These are phyloP conservation scores for Amphiprion percula DNA, from an alignment of 2,113 vertebrate species.

Conservation along the genomic window DNA sequence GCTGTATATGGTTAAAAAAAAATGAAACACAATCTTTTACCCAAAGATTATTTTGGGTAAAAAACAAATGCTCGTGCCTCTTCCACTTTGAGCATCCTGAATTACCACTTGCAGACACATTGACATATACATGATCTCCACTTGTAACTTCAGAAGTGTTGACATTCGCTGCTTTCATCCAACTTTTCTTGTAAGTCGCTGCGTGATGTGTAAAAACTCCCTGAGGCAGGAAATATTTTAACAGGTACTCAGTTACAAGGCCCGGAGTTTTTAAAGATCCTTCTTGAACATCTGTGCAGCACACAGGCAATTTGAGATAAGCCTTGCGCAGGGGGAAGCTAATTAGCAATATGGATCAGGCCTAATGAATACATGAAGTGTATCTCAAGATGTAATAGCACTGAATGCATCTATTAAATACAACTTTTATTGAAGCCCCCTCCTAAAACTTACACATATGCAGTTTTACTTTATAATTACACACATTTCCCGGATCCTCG, in stretches of 20 bases:
- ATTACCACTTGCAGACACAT: conserved; percentile 31
- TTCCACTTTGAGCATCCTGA: conserved; percentile 22
- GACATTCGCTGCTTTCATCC: conserved; percentile 61
- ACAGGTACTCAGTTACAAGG: conserved; percentile 53
- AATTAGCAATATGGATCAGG: conserved; percentile 77
- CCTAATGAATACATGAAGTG: conserved; percentile 71
- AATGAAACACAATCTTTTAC: too few species aligned
- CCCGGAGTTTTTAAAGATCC: conserved; percentile 59
- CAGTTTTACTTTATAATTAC: conserved; percentile 61
- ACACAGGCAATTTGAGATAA: conserved; percentile 71
- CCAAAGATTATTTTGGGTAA: not conserved
- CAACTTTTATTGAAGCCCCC: conserved; percentile 54
- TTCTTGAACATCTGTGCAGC: conserved; percentile 76
- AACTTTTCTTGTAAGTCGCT: conserved; percentile 50
- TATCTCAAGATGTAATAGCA: conserved; percentile 62
- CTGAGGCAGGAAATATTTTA: conserved; percentile 45
- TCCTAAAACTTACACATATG: conserved; percentile 44
- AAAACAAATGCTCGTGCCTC: conserved; percentile 14
- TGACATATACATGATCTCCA: conserved; percentile 44
- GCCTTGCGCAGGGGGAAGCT: conserved; percentile 66
- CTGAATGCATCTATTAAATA: conserved; percentile 64
- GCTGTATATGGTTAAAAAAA: not conserved
- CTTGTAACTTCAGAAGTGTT: conserved; percentile 52
- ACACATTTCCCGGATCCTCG: conserved; percentile 53
- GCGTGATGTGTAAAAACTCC: conserved; percentile 39